Evolutionary conservation across 1,140 invertebrate species (phyloP), one percentile per base, ranked within the genome.

Genomic region (Eciton burchellii): DNA sequence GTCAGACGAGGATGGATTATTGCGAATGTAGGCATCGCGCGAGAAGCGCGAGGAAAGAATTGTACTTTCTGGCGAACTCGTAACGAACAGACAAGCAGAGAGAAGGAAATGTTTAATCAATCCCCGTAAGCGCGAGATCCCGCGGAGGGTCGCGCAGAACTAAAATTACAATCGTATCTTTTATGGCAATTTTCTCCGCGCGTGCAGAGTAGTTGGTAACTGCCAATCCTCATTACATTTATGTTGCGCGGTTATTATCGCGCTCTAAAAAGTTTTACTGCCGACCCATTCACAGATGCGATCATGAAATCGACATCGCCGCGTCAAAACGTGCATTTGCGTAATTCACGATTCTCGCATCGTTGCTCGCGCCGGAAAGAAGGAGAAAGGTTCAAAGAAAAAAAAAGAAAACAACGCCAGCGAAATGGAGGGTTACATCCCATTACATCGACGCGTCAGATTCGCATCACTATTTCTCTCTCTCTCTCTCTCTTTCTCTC

Each of bases 271-370:
- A 62, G 35, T 47, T 74, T 60, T 63, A 63, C 43, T 43, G 47
- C 14, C 63, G 49, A 68, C 11, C 49, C 29, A 24, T 16, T n/a
- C 35, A 21, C 70, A 79, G 70, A 79, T 79, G 70, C 70, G 43
- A 79, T 79, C 29, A 11, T 62, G 57, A 76, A 68, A 79, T 79
- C 43, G 74, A 79, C 35, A 21, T 79, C 74, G 63, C 74, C 35
- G 35, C 41, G 74, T 79, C 63, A 79, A 70, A 79, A 79, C 35
- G 63, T 49, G 63, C 65, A 79, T 79, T 79, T 79, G 63, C 74
- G 74, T 79, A 79, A 79, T 79, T 79, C 74, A 70, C 74, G 74
- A 79, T 68, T 68, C 12, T 79, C 74, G 74, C 63, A 79, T 57
- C 63, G 63, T 68, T 70, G 74, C 49, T 12, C 52, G 21, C 52